Conservation (phyloP, 92 coral and sea anemone genomes). For the Zoanthus sansibaricus region DNA sequence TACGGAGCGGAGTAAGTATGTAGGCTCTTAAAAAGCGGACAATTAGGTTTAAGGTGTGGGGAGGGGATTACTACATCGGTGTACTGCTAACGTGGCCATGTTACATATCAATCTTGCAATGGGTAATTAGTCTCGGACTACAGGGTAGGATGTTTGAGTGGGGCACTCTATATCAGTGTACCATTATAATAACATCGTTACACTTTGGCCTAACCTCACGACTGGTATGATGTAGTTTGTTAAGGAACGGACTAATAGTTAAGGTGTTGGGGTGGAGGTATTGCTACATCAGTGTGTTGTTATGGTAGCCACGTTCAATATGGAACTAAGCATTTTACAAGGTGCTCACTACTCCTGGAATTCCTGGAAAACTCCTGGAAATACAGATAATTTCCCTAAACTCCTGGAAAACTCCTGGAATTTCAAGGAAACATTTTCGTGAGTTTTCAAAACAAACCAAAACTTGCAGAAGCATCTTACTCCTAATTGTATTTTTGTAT, state of each 20-base stretch:
- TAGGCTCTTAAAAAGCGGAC: no score
- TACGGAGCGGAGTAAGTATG: no score
- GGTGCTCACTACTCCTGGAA: neutral
- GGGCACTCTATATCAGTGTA: conserved; percentile 93
- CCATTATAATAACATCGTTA: conserved; percentile 74
- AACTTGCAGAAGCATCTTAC: no score
- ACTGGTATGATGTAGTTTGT: neutral
- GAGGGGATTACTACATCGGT: conserved; percentile 92
- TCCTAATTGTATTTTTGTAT: no score
- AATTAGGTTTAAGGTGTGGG: neutral
- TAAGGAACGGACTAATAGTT: no score
- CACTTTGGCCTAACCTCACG: neutral
- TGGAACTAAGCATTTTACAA: neutral
- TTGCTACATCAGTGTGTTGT: conserved; percentile 94
- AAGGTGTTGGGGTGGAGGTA: conserved; percentile 68
- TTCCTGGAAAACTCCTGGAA: no score
- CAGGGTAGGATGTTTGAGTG: conserved; percentile 28
- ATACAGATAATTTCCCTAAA: no score
- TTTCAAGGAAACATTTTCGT: no score
- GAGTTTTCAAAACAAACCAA: no score
- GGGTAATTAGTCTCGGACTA: no score
- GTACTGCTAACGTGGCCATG: conserved; percentile 81
- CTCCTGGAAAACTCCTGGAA: no score
- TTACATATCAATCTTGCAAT: neutral
- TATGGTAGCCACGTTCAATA: conserved; percentile 59